These are phyloP conservation scores for Ichneumon xanthorius DNA, from an alignment of 2,888 invertebrate genomes.

Conservation along the genomic window DNA sequence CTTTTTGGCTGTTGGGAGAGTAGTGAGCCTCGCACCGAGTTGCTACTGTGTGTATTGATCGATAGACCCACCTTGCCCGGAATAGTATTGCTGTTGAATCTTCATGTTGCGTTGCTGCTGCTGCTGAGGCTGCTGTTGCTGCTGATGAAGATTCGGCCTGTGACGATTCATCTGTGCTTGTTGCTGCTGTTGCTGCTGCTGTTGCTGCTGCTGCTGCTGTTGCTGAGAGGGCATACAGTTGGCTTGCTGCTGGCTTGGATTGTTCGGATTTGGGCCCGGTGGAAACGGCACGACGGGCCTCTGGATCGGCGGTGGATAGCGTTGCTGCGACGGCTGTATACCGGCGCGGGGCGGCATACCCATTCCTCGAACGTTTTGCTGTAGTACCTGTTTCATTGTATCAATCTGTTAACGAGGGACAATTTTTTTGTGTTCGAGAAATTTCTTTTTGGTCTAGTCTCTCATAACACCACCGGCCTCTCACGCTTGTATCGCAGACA, in stretches of 20 bases:
- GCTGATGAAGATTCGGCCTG: slow-evolving; percentile 83
- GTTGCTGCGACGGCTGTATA: slow-evolving; percentile 83
- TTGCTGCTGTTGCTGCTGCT: slow-evolving; percentile 79
- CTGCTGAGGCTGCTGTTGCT: slow-evolving; percentile 70
- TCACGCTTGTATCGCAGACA: slow-evolving; percentile 37
- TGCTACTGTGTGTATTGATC: slow-evolving; percentile 68
- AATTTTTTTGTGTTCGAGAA: background rate
- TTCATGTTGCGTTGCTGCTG: slow-evolving; percentile 82
- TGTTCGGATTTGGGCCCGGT: slow-evolving; percentile 83
- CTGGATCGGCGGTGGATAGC: slow-evolving; percentile 86
- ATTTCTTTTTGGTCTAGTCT: background rate
- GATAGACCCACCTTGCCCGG: slow-evolving; percentile 85
- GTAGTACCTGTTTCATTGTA: slow-evolving; percentile 75
- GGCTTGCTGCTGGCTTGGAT: slow-evolving; percentile 79
- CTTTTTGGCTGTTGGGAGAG: slow-evolving; percentile 60
- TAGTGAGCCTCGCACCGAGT: slow-evolving; percentile 55
- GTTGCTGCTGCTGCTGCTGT: slow-evolving; percentile 77
- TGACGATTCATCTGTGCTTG: slow-evolving; percentile 79
- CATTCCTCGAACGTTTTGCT: slow-evolving; percentile 83
- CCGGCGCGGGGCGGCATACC: slow-evolving; percentile 82
- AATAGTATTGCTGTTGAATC: slow-evolving; percentile 86
- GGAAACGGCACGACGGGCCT: slow-evolving; percentile 86
- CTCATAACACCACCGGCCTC: slow-evolving; percentile 24
- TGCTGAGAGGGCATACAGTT: slow-evolving; percentile 82
- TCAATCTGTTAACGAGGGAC: slow-evolving; percentile 14